Conservation (phyloP, 1,140 invertebrate species). For the Eciton burchellii region DNA sequence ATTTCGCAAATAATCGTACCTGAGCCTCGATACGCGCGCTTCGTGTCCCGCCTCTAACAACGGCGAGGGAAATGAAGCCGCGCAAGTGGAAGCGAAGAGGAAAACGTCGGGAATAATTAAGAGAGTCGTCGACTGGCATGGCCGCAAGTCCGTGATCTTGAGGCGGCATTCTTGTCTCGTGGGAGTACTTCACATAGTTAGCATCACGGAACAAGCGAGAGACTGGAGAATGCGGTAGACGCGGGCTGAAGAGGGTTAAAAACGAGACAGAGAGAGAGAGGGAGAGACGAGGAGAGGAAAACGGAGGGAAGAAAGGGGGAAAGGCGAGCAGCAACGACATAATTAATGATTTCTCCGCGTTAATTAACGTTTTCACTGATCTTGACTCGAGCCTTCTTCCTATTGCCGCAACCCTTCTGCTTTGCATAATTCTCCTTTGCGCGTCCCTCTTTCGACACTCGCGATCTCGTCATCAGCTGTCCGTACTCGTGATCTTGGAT, state of each 20-base stretch:
- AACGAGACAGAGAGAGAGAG: no score
- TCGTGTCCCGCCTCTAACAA: conserved; percentile 30
- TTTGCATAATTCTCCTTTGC: conserved; percentile 67
- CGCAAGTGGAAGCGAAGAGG: conserved; percentile 24
- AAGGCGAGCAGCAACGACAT: conserved; percentile 71
- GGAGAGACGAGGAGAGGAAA: background rate
- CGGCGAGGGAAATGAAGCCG: conserved; percentile 17
- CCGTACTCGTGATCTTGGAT: no score
- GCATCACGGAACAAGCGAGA: conserved; percentile 70
- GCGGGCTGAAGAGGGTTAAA: conserved; percentile 22
- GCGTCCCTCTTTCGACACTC: background rate
- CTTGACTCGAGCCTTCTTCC: conserved; percentile 75
- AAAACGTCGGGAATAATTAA: conserved; percentile 71
- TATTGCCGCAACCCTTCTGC: conserved; percentile 64
- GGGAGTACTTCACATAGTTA: conserved; percentile 84
- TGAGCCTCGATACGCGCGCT: background rate
- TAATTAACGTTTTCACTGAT: conserved; percentile 84
- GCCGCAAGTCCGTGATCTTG: conserved; percentile 82
- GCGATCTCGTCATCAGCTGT: background rate
- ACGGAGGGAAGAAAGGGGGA: conserved; percentile 50
- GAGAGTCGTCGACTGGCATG: conserved; percentile 70
- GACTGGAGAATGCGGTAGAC: conserved; percentile 56
- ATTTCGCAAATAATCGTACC: conserved; percentile 3
- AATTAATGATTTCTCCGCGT: conserved; percentile 82
- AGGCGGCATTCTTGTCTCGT: conserved; percentile 76